Conservation (phyloP, 2,888 invertebrate genomes). For the Anagyrus pseudococci region DNA sequence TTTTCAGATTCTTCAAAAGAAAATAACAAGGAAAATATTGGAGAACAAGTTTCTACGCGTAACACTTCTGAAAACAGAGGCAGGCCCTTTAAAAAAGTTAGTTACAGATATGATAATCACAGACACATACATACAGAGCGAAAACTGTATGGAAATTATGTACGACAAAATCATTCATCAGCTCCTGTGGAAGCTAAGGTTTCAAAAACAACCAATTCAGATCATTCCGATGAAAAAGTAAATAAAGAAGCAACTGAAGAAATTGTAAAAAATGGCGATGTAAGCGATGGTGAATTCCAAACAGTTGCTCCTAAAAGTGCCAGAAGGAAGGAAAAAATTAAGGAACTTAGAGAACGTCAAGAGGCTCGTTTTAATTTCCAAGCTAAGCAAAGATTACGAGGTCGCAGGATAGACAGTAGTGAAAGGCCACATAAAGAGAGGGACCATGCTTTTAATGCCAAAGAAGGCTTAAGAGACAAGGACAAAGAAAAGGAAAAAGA, state of each 20-base stretch:
- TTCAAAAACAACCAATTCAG: conserved; percentile 24
- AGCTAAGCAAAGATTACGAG: conserved; percentile 44
- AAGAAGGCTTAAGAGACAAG: conserved; percentile 44
- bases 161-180: conserved; percentile 30
- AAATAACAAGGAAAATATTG: conserved; percentile 70
- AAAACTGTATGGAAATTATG: conserved; percentile 40
- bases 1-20: conserved; percentile 71
- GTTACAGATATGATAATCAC: conserved; percentile 46
- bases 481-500: conserved; percentile 42
- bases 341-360: conserved; percentile 50
- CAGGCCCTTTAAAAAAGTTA: conserved; percentile 59
- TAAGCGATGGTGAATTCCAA: conserved; percentile 57
- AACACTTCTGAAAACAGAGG: conserved; percentile 41
- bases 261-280: conserved; percentile 45
- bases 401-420: conserved; percentile 47
- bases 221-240: conserved; percentile 31
- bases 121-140: conserved; percentile 40
- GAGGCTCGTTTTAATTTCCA: conserved; percentile 42
- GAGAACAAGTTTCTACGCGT: conserved; percentile 53
- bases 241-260: conserved; percentile 29
- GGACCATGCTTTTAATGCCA: conserved; percentile 22
- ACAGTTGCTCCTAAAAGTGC: conserved; percentile 59
- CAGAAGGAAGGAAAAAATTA: conserved; percentile 55
- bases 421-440: conserved; percentile 46
- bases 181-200: conserved; percentile 31